Evolutionary conservation across 2,797 vertebrate genomes (phyloP), one percentile per base, ranked within the genome.

Genomic region (Coreius guichenoti): DNA sequence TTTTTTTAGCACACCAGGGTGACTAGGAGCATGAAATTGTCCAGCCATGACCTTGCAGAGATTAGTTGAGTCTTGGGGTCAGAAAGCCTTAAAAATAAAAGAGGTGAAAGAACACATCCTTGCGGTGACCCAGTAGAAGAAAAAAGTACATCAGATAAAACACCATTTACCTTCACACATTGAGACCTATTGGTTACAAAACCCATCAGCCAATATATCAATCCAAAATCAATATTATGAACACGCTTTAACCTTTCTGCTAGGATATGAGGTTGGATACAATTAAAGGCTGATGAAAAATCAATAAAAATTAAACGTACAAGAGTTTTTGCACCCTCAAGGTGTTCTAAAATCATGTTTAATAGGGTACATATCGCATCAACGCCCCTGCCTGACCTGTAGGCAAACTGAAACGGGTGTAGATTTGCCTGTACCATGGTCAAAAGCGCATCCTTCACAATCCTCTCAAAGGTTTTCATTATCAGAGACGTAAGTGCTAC

Each of bases 61-160:
- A n/a, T n/a, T n/a, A n/a, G n/a, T n/a, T n/a, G n/a, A n/a, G n/a
- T n/a, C n/a, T n/a, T n/a, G n/a, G n/a, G n/a, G n/a, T n/a, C n/a
- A n/a, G 72, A 26, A 31, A n/a, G n/a, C 8, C 73, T 54, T 54
- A 76, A 11, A 36, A 76, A 36, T 75, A 75, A 51, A 33, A 76
- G 56, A n/a, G 23, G 21, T 56, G 21, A 56, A 54, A 54, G 51
- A 54, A 54, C 51, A n/a, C 49, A 51, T 29, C 16, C 45, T 29
- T 74, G 73, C 1, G 9, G 26, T 51, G n/a, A 73, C n/a, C 43
- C 43, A 26, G 70, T 73, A 4, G 8, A 51, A 21, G 72, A 75
- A 51, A 74, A 6, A 19, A 29, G 39, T 9, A 43, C 8, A 9
- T 43, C 39, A 43, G 47, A 75, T 16, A 45, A 72, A 72, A 61